Evolutionary conservation across 35 echinoderm and acorn worm genomes (phyloP).

Genomic region (Patiria miniata): DNA sequence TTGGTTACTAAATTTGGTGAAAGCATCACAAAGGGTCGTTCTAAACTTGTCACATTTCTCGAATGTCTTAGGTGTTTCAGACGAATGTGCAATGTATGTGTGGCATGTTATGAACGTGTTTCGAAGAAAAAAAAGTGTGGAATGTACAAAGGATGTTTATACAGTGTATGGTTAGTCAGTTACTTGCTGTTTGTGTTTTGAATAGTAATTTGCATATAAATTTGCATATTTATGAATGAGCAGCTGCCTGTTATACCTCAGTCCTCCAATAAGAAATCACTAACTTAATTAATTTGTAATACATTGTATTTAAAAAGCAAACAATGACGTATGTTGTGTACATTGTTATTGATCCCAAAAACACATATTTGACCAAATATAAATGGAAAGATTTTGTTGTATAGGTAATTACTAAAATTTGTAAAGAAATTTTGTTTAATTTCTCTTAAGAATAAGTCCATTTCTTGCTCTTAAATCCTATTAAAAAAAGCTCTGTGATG

Average conservation of each 20-base stretch:
- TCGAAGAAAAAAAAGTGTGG: not conserved
- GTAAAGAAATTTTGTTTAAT: too few relatives aligned
- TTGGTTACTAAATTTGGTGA: too few relatives aligned
- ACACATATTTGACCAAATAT: constrained; percentile 9
- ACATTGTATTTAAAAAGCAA: not conserved
- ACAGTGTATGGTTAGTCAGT: not conserved
- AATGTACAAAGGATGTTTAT: not conserved
- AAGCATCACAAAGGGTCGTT: too few relatives aligned
- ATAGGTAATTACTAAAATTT: too few relatives aligned
- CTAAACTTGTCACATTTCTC: too few relatives aligned
- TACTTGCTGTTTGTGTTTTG: not conserved
- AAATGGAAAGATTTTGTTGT: too few relatives aligned
- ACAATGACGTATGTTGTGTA: not conserved
- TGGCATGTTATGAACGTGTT: not conserved
- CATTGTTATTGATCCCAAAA: constrained; percentile 5
- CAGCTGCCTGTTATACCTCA: constrained; percentile 27
- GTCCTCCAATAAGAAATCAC: constrained; percentile 25
- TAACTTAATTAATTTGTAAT: not conserved
- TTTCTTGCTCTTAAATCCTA: too few relatives aligned
- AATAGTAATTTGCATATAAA: constrained; percentile 27
- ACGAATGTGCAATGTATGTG: not conserved
- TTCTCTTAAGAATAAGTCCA: too few relatives aligned
- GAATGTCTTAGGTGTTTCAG: not conserved
- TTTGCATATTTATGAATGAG: constrained; percentile 26
- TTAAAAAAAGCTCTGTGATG: too few relatives aligned